A percentile compares a stretch with the other conserved stretches of the same genome.
Conservation (phyloP, 2,113 vertebrate genomes). For the Apeltes quadracus region DNA sequence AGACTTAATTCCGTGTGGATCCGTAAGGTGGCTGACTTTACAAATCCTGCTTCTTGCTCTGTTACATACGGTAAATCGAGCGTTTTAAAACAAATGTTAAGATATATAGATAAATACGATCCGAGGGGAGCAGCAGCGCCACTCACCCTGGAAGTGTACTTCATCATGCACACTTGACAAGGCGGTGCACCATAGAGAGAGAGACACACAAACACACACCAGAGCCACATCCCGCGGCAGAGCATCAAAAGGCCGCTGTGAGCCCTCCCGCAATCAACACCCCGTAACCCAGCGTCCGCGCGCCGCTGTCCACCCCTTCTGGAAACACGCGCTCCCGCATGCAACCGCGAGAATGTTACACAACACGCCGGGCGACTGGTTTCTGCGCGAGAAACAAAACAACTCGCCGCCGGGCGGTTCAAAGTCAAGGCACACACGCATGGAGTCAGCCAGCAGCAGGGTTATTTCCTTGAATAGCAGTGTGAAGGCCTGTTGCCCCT, state of each 20-base stretch:
- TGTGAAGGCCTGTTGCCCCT: not conserved
- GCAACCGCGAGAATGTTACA: conserved; percentile 57
- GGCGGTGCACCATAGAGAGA: not conserved
- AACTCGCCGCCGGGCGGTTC: conserved; percentile 47
- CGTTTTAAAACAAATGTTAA: conserved; percentile 33
- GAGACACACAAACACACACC: conserved; percentile 28
- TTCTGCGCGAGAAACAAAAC: conserved; percentile 53
- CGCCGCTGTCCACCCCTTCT: conserved; percentile 38
- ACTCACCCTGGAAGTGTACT: not conserved
- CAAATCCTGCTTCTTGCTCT: not conserved
- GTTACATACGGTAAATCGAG: conserved; percentile 1
- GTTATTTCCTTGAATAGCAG: conserved; percentile 34
- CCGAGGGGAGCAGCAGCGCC: not conserved
- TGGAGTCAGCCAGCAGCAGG: conserved; percentile 30
- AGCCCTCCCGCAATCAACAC: conserved; percentile 79
- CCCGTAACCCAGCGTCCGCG: conserved; percentile 71
- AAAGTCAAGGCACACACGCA: conserved; percentile 40
- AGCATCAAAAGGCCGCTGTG: conserved; percentile 72
- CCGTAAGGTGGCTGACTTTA: not conserved
- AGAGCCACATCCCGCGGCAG: conserved; percentile 57
- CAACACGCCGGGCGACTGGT: conserved; percentile 33
- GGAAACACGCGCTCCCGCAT: conserved; percentile 46
- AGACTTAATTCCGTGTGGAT: not conserved
- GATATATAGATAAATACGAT: conserved; percentile 19
- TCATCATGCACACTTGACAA: conserved; percentile 26